Conservation (phyloP, 2,888 invertebrate genomes). For the Hemistola chrysoprasaria region DNA sequence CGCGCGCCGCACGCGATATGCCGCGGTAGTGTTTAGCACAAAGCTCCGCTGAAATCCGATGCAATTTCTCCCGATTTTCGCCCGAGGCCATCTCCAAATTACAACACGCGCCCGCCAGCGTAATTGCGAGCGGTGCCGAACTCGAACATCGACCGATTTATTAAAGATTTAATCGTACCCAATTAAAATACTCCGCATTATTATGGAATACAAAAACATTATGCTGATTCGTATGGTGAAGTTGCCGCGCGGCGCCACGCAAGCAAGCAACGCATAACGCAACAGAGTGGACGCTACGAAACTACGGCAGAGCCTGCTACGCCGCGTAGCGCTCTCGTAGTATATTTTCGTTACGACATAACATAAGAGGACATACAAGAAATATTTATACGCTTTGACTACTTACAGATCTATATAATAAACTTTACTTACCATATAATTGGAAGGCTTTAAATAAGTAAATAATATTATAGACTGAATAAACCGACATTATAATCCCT, state of each 20-base stretch:
- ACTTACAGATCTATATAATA: too few species aligned
- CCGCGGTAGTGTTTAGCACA: slow-evolving; percentile 38
- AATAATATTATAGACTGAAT: too few species aligned
- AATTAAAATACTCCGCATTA: slow-evolving; percentile 75
- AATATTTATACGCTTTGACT: too few species aligned
- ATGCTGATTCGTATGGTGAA: slow-evolving; percentile 54
- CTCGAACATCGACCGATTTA: slow-evolving; percentile 70
- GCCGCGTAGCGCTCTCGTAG: slow-evolving; percentile 42
- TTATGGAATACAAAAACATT: slow-evolving; percentile 64
- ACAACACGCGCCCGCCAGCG: slow-evolving; percentile 62
- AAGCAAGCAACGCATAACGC: not conserved
- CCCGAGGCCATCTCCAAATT: slow-evolving; percentile 70
- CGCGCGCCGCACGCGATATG: slow-evolving; percentile 57
- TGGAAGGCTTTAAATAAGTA: too few species aligned
- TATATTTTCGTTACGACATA: too few species aligned
- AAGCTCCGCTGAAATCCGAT: slow-evolving; percentile 54
- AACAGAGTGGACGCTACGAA: slow-evolving; percentile 37
- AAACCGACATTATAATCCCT: slow-evolving; percentile 16
- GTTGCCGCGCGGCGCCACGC: slow-evolving; percentile 44
- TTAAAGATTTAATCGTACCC: slow-evolving; percentile 77
- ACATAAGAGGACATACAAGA: too few species aligned
- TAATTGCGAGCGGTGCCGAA: slow-evolving; percentile 59
- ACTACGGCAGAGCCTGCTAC: slow-evolving; percentile 34
- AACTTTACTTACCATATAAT: too few species aligned
- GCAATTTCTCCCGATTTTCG: slow-evolving; percentile 67